phyloP scores from a whole-genome alignment of 2,113 vertebrate genomes.

The Hoplias malabaricus region DNA sequence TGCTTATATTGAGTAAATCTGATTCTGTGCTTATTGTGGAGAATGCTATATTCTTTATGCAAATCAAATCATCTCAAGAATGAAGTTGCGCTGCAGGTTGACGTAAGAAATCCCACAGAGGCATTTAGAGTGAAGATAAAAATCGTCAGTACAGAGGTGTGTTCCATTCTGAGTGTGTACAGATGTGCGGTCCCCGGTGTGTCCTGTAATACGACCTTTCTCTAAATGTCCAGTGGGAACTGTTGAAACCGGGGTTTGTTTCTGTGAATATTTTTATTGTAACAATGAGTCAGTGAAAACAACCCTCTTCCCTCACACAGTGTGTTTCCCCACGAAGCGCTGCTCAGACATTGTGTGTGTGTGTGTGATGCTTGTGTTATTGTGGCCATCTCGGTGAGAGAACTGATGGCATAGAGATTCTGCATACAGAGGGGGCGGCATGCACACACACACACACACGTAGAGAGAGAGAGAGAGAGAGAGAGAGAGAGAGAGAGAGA shows the following conservation, averaged over 20 bases:
- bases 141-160: not conserved
- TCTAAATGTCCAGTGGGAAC: not conserved
- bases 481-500: not conserved
- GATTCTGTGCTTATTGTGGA: too few species aligned
- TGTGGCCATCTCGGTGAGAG: slow-evolving; percentile 17
- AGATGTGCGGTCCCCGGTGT: slow-evolving; percentile 29
- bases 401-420: slow-evolving; percentile 20
- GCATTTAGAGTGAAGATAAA: not conserved
- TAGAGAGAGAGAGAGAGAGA: not conserved
- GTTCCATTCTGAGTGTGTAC: slow-evolving; percentile 5
- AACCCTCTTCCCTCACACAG: slow-evolving; percentile 6
- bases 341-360: not conserved
- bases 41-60: not conserved
- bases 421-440: slow-evolving; percentile 11
- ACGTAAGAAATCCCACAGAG: not conserved
- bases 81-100: not conserved
- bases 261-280: slow-evolving; percentile 31
- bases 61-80: not conserved
- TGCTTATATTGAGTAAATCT: not conserved
- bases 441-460: too few species aligned
- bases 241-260: slow-evolving; percentile 12
- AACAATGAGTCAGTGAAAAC: slow-evolving; percentile 37
- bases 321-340: not conserved
- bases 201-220: slow-evolving; percentile 15
- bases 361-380: slow-evolving; percentile 17